phyloP scores from a whole-genome alignment of 2,797 vertebrate genomes.

The Mus spretus region DNA sequence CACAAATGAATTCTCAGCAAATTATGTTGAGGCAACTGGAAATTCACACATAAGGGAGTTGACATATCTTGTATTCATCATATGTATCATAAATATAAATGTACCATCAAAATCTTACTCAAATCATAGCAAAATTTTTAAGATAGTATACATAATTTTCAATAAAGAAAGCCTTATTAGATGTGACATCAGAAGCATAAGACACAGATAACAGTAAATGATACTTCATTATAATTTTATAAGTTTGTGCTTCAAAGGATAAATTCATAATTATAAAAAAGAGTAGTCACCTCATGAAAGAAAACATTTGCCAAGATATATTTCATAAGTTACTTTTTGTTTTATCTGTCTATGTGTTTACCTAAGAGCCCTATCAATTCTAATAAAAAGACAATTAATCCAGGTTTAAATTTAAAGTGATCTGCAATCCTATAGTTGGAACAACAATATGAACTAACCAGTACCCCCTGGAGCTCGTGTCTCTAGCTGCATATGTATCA shows the following conservation, averaged over 20 bases:
- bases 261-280: not conserved
- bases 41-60: not conserved
- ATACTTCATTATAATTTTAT: constrained; percentile 15
- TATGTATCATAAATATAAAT: not conserved
- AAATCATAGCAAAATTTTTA: not conserved
- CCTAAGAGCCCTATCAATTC: not conserved
- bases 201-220: constrained; percentile 42
- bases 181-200: not conserved
- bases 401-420: too few species aligned
- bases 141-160: not conserved
- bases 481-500: too few species aligned
- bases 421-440: too few species aligned
- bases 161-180: not conserved
- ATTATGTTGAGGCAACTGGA: not conserved
- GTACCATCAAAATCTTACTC: not conserved
- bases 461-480: too few species aligned
- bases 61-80: not conserved
- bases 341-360: not conserved
- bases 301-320: not conserved
- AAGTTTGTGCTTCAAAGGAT: not conserved
- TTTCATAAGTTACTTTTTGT: not conserved
- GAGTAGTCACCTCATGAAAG: not conserved
- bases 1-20: not conserved
- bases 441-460: too few species aligned
- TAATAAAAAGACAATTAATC: not conserved